These are phyloP conservation scores for Oncorhynchus nerka DNA, from an alignment of 2,113 vertebrate genomes.

Conservation along the genomic window DNA sequence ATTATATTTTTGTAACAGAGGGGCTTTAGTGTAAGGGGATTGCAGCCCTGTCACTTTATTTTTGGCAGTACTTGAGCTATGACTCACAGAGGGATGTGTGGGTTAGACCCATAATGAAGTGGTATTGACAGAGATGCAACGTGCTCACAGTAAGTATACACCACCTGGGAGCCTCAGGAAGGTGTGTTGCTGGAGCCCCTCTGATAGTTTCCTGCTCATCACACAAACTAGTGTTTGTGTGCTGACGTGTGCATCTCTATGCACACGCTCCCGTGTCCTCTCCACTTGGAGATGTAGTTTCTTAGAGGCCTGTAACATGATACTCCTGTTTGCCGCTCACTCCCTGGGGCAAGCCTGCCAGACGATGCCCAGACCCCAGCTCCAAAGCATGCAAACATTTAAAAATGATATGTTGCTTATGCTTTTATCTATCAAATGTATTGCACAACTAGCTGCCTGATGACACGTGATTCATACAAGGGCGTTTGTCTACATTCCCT, in stretches of 20 bases:
- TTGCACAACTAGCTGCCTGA: too few relatives aligned
- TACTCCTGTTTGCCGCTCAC: neutral
- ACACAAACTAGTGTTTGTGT: neutral
- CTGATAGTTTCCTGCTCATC: constrained; percentile 20
- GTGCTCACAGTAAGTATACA: constrained; percentile 32
- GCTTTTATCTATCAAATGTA: too few relatives aligned
- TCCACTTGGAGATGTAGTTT: neutral
- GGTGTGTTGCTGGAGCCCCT: constrained; percentile 35
- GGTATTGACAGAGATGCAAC: neutral
- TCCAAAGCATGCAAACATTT: neutral
- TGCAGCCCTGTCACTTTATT: neutral
- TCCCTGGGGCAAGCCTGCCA: neutral
- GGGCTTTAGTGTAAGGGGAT: constrained; percentile 16
- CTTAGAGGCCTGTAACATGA: neutral
- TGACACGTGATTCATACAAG: too few relatives aligned
- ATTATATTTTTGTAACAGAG: constrained; percentile 14
- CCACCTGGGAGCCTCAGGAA: constrained; percentile 30
- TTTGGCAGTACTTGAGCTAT: neutral
- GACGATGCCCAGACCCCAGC: neutral
- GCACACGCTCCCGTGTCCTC: neutral
- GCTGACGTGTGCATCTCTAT: neutral
- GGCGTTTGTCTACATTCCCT: too few relatives aligned
- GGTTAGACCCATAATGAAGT: neutral
- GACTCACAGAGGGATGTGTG: neutral
- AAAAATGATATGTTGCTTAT: too few relatives aligned